Conservation (phyloP, 2,113 vertebrate species). For the Lycocorax pyrrhopterus region DNA sequence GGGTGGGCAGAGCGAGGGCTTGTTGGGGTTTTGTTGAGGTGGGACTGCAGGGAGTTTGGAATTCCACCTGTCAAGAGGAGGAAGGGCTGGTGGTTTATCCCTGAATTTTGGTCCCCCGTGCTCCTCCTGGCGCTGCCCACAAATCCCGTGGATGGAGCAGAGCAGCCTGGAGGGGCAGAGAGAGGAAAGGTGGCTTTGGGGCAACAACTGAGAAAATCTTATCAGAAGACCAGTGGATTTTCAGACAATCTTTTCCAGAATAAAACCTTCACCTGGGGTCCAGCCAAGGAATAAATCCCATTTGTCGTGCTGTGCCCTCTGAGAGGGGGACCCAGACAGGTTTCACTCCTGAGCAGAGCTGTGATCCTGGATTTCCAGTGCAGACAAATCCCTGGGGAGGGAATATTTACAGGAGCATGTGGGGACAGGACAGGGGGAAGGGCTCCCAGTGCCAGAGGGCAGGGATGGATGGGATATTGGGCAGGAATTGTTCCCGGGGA, state of each 20-base stretch:
- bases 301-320: background rate
- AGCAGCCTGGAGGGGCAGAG: background rate
- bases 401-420: background rate
- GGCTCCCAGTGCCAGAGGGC: background rate
- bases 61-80: background rate
- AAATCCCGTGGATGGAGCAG: background rate
- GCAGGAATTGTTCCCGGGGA: background rate
- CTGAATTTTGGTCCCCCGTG: background rate
- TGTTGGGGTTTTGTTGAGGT: background rate
- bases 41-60: background rate
- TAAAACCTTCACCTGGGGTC: background rate
- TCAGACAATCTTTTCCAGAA: background rate
- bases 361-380: background rate
- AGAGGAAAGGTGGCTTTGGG: background rate
- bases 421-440: background rate
- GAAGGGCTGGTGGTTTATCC: background rate
- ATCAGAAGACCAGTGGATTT: background rate
- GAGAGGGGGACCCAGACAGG: background rate
- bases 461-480: accelerated
- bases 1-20: background rate
- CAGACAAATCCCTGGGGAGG: background rate
- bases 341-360: background rate
- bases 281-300: background rate
- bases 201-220: background rate
- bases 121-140: background rate